Base-by-base conservation (phyloP, 2,888 invertebrate genomes). In the Eustalomyia histrio region DNA sequence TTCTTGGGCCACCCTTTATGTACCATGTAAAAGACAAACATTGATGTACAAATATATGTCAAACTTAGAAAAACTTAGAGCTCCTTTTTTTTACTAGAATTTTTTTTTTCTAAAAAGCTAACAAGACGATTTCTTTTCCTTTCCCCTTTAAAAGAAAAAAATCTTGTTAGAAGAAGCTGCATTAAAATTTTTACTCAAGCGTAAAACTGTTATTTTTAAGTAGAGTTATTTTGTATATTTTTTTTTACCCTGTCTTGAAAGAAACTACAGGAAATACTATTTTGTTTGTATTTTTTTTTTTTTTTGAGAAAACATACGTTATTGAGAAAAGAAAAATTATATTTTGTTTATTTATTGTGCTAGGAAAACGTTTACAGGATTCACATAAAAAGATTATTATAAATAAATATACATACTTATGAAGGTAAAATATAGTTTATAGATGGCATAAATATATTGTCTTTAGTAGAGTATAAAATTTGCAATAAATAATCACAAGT, bases 271-370 rank as follows among this genome's bases (percentile, higher is more conserved):
- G 33, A 69, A 76, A 61, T 76, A 65, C 68, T 65, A 64, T 64
- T 55, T 61, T 18, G 14, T 57, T 74, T 68, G 12, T 43, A 50
- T 64, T 21, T 47, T 75, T 57, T 74, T 68, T 9, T 43, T 57
- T 64, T 21, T 47, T 75, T 55, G 60, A n/a, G 71, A 55, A 60
- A 65, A 60, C 58, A 21, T 24, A 24, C 39, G 17, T 71, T 58
- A 10, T 21, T 10, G 52, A 47, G 43, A 57, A 64, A 78, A 64
- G 43, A 72, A 76, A 76, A 65, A 73, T 69, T 64, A 72, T 73
- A 69, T 69, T 3, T 73, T 80, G 76, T 76, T 80, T 80, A 74
- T 76, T 80, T 69, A 73, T 76, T 69, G 73, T 43, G 76, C 53
- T 65, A 76, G 55, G 47, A 47, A 65, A 76, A 53, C 33, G 16